phyloP scores from a whole-genome alignment of 2,797 vertebrate species.

The Syndactyla subalaris region DNA sequence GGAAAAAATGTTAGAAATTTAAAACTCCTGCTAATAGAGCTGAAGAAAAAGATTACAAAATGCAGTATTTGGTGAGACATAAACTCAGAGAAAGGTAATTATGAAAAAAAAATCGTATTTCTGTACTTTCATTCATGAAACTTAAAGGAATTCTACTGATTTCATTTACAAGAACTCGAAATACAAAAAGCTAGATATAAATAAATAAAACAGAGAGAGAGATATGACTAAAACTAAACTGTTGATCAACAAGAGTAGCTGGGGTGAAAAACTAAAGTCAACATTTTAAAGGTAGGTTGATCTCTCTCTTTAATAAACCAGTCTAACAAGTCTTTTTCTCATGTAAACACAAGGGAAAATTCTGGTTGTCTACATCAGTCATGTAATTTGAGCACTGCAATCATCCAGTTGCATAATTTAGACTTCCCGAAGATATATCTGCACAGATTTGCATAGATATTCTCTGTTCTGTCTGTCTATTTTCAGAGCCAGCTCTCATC shows the following conservation, averaged over 20 bases:
- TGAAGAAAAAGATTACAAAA: not conserved
- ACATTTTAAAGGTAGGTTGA: not conserved
- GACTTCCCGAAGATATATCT: slow-evolving; percentile 43
- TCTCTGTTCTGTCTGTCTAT: slow-evolving; percentile 31
- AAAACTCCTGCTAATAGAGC: not conserved
- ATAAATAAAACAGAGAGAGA: not conserved
- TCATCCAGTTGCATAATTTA: slow-evolving; percentile 55
- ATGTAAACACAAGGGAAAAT: slow-evolving; percentile 2
- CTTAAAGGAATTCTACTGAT: not conserved
- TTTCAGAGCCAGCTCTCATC: slow-evolving; percentile 14
- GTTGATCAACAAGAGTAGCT: not conserved
- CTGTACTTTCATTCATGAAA: not conserved
- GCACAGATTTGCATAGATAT: slow-evolving; percentile 58
- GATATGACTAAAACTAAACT: not conserved
- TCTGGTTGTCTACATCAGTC: slow-evolving; percentile 33
- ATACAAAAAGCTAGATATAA: not conserved
- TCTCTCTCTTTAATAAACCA: not conserved
- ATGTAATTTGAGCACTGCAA: slow-evolving; percentile 8
- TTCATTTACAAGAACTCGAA: not conserved
- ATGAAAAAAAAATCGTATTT: not conserved
- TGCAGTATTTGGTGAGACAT: not conserved
- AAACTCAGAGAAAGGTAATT: not conserved
- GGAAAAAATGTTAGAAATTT: not conserved
- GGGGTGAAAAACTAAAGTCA: not conserved
- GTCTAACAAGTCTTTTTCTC: not conserved